Conservation (phyloP, 2,113 vertebrate genomes). For the Leuciscus idus region DNA sequence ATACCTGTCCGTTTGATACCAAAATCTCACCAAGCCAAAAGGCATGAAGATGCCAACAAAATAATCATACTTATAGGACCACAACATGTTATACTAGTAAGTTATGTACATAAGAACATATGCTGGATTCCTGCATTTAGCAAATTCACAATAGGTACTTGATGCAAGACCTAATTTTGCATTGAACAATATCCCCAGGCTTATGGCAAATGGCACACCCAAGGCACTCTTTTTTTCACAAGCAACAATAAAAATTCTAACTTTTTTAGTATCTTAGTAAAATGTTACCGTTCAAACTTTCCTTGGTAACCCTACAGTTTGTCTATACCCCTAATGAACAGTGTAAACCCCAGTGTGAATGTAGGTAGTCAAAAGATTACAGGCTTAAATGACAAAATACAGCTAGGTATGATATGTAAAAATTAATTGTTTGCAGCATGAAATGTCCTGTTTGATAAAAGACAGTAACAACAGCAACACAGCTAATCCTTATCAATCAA, state of each 20-base stretch:
- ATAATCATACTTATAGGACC: constrained; percentile 19
- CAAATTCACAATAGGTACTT: constrained; percentile 75
- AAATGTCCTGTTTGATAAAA: constrained; percentile 75
- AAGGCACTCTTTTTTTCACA: constrained; percentile 91
- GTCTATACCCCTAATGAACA: constrained; percentile 45
- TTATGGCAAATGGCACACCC: constrained; percentile 91
- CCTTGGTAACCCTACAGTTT: constrained; percentile 11
- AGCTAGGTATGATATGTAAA: constrained; percentile 98
- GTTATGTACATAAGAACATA: constrained; percentile 86
- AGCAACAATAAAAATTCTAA: constrained; percentile 78
- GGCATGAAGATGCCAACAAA: constrained; percentile 53
- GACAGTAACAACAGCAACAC: constrained; percentile 87
- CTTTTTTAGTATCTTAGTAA: constrained; percentile 69
- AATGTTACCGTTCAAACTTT: constrained; percentile 66
- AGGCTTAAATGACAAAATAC: constrained; percentile 85
- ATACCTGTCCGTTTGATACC: constrained; percentile 68
- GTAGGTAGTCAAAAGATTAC: constrained; percentile 82
- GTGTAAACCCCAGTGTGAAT: constrained; percentile 85
- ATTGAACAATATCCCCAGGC: constrained; percentile 73
- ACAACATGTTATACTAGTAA: constrained; percentile 53
- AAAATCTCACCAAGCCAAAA: constrained; percentile 57
- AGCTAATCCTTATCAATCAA: constrained; percentile 90
- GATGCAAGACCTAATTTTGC: constrained; percentile 80
- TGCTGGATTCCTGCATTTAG: constrained; percentile 75
- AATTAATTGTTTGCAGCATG: constrained; percentile 92